These are phyloP conservation scores for Neoscelio sp. DNA, from an alignment of 2,888 invertebrate genomes.

Conservation along the genomic window DNA sequence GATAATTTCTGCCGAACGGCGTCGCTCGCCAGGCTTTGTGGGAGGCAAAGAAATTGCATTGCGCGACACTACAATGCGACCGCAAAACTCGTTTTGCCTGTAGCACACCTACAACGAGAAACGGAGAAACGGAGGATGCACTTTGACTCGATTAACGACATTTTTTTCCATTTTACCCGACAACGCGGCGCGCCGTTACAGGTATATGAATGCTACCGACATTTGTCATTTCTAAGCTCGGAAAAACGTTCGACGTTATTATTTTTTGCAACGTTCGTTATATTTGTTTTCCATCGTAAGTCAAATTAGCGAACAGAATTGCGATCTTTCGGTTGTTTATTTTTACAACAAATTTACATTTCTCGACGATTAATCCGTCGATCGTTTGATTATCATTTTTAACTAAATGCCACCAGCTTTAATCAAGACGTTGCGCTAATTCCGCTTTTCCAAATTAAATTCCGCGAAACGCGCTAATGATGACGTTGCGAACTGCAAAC, in stretches of 20 bases:
- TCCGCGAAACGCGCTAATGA: conserved; percentile 4
- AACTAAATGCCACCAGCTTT: neutral
- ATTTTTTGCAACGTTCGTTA: conserved; percentile 28
- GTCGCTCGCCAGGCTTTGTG: neutral
- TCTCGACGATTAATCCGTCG: too few relatives aligned
- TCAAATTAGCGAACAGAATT: conserved; percentile 30
- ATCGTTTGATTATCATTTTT: neutral
- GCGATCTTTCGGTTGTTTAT: too few relatives aligned
- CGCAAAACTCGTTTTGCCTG: conserved; percentile 14
- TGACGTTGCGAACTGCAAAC: neutral
- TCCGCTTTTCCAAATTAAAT: neutral
- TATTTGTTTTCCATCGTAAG: conserved; percentile 24
- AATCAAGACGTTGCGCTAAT: neutral
- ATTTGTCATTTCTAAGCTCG: conserved; percentile 32
- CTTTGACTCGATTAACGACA: conserved; percentile 38
- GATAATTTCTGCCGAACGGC: conserved; percentile 9
- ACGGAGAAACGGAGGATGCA: conserved; percentile 19
- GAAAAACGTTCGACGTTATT: conserved; percentile 28
- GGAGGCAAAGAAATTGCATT: conserved; percentile 16
- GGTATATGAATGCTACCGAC: conserved; percentile 11
- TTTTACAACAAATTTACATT: too few relatives aligned
- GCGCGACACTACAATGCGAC: conserved; percentile 19
- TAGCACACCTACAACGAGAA: neutral
- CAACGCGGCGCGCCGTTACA: conserved; percentile 7
- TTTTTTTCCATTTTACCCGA: conserved; percentile 17